Percentiles rank a stretch among this genome's conserved stretches.
phyloP scores from a whole-genome alignment of 2,113 vertebrate genomes.

The Pelmatolapia mariae region DNA sequence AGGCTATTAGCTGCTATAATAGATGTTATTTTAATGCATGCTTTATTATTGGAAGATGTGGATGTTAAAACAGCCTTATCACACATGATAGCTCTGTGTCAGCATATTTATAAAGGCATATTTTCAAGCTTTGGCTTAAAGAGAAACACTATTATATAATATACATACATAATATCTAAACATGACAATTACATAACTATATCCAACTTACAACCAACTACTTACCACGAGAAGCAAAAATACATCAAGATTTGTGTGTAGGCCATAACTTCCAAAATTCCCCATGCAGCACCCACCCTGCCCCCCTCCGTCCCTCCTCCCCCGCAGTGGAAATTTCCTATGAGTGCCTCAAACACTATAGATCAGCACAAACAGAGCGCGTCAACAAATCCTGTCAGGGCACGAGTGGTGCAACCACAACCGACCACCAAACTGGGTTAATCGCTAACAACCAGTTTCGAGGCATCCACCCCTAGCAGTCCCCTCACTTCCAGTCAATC shows the following conservation, averaged over 20 bases:
- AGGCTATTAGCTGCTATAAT: neutral
- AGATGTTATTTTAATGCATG: neutral
- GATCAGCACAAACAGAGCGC: neutral
- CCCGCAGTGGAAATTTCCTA: slow-evolving; percentile 57
- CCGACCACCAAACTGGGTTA: neutral
- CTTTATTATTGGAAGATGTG: neutral
- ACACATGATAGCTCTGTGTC: neutral
- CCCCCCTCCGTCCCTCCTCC: neutral
- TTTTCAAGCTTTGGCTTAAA: neutral
- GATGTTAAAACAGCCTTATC: neutral
- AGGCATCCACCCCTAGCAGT: too few species aligned
- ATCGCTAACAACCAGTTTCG: neutral
- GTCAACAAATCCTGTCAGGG: neutral
- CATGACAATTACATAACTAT: neutral
- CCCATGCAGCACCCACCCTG: neutral
- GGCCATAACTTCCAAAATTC: neutral
- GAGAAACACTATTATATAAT: neutral
- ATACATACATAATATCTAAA: neutral
- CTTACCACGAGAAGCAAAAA: neutral
- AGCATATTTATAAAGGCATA: neutral
- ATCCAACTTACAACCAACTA: neutral
- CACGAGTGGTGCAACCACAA: neutral
- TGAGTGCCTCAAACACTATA: slow-evolving; percentile 13
- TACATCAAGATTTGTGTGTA: neutral
- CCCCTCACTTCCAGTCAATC: neutral